Base-by-base conservation (phyloP, 2,113 vertebrate species). In the Pseudorasbora parva region DNA sequence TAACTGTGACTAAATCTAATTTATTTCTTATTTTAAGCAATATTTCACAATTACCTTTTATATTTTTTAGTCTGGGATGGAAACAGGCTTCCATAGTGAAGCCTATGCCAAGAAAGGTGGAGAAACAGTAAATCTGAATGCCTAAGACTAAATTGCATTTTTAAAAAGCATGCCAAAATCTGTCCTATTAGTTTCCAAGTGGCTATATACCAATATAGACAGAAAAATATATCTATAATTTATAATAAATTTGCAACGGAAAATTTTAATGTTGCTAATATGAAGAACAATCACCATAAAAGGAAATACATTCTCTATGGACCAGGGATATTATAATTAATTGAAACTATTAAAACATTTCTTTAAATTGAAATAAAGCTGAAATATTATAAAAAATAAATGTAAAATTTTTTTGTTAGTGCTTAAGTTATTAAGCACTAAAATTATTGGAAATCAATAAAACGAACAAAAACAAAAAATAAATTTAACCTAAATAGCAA, bases 71-170 rank as follows among this genome's bases (percentile, higher is more conserved):
- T 71, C 68, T 45, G 68, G 11, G 41, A 37, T 45, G 68, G 41
- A 71, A 71, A 71, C 68, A n/a, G 68, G 68, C 68, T 71, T 71
- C 68, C 68, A 71, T 71, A 71, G 68, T 71, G 68, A 71, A 71
- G 68, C 68, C 68, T 71, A 71, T 23, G 68, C 37, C 68, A 71
- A 71, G 41, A 71, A 45, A 45, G 41, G 68, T 71, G 68, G 21
- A 71, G 41, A 71, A 71, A 71, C 41, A 71, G 37, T 71, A 60
- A 60, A 60, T 45, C 68, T 68, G 64, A 68, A 68, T 19, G 7
- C 37, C 30, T 68, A 68, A 37, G 15, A 66, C 62, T 71, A 41
- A 43, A 43, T 2, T 45, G 41, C 10, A 71, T 71, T 71, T 45
- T n/a, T 45, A 71, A 71, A 45, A 45, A 15, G 25, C 10, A 71